Evolutionary conservation across 2,113 vertebrate genomes (phyloP).

Genomic region (Anas platyrhynchos): DNA sequence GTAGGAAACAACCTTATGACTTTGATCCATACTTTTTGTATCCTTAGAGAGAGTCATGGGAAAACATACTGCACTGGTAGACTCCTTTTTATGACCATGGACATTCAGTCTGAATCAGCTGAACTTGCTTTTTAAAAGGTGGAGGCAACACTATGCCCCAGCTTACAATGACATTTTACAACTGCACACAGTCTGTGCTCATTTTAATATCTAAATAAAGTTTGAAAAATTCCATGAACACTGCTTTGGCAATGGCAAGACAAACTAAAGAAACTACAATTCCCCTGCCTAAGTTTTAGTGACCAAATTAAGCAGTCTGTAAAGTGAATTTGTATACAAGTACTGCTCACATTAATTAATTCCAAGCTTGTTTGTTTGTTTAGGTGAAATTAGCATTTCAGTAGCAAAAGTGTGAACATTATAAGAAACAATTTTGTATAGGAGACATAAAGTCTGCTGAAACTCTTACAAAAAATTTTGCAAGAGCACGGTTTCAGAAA

Average conservation of each 20-base stretch:
- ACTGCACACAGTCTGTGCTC: neutral
- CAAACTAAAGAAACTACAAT: neutral
- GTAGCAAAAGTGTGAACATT: neutral
- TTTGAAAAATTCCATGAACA: neutral
- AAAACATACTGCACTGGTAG: neutral
- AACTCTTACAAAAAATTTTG: neutral
- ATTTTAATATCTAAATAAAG: neutral
- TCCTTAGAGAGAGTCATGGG: neutral
- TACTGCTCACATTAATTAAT: neutral
- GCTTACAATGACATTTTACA: neutral
- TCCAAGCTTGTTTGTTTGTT: neutral
- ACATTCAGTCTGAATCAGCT: neutral
- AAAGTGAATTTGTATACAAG: neutral
- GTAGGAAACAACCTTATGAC: neutral
- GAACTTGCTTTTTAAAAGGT: neutral
- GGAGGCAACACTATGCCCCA: neutral
- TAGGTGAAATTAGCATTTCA: neutral
- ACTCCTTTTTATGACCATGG: neutral
- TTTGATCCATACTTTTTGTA: neutral
- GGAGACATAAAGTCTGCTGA: neutral
- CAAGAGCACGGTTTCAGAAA: neutral
- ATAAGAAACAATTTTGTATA: neutral
- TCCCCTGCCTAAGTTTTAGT: neutral
- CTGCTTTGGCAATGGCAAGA: neutral
- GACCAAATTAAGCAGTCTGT: neutral